Conservation (phyloP, 2,888 invertebrate species). For the Glaucopsyche alexis region DNA sequence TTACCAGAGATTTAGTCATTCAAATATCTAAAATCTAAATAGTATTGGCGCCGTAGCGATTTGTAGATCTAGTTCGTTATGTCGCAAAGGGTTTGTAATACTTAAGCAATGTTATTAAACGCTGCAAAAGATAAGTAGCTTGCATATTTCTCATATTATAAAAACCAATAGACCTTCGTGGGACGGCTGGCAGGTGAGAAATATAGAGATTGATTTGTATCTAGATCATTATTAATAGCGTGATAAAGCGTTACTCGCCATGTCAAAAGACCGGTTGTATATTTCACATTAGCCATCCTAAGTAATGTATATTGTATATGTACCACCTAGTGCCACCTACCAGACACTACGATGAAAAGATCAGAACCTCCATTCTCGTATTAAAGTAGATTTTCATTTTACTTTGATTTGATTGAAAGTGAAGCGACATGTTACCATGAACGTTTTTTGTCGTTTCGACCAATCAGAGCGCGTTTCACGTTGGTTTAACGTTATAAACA, state of each 20-base stretch:
- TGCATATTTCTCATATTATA: neutral
- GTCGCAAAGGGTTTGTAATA: slow-evolving; percentile 11
- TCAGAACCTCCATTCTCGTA: no score
- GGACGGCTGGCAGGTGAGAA: no score
- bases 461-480: no score
- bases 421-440: no score
- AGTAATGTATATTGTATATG: neutral
- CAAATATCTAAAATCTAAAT: slow-evolving; percentile 4
- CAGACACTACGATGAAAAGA: neutral
- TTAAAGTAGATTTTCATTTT: no score
- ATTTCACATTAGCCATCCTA: neutral
- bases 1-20: slow-evolving; percentile 3
- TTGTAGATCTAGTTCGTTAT: slow-evolving; percentile 19
- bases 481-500: no score
- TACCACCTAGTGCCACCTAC: neutral
- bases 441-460: no score
- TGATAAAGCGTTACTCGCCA: no score
- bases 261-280: neutral
- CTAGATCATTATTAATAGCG: no score
- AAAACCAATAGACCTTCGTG: no score
- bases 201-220: no score
- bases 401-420: no score
- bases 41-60: slow-evolving; percentile 3
- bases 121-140: neutral
- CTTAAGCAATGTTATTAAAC: slow-evolving; percentile 2